These are phyloP conservation scores for Corythornis leucogaster DNA, from an alignment of 2,797 vertebrate species.

Conservation along the genomic window DNA sequence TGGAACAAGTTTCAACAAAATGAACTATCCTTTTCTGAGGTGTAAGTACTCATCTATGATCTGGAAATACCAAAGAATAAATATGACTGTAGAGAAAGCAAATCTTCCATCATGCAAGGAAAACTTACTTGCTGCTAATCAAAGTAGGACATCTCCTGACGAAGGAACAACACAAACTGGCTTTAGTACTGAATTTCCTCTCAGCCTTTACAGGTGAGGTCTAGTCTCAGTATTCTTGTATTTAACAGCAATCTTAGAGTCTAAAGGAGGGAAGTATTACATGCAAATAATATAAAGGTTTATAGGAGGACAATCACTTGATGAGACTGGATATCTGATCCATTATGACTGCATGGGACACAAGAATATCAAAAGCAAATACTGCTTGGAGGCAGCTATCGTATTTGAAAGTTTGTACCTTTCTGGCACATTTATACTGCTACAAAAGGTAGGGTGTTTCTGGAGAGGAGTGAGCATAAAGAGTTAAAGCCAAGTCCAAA, in stretches of 20 bases:
- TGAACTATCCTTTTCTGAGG: neutral
- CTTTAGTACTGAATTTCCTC: neutral
- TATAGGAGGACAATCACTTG: neutral
- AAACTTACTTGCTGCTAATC: neutral
- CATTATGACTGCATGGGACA: neutral
- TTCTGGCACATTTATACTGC: neutral
- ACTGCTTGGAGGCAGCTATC: neutral
- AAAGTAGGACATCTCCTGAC: neutral
- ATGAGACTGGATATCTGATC: neutral
- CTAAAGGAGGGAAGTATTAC: neutral
- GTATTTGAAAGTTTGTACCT: neutral
- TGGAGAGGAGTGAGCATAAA: neutral
- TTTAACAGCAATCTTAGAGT: neutral
- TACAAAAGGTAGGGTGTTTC: neutral
- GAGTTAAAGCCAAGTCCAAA: neutral
- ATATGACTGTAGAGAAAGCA: neutral
- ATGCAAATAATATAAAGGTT: neutral
- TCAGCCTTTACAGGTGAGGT: neutral
- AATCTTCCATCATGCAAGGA: neutral
- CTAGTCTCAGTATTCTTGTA: neutral
- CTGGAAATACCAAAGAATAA: neutral
- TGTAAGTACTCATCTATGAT: neutral
- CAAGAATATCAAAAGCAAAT: neutral
- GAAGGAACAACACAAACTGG: neutral
- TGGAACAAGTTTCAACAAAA: neutral